These are phyloP conservation scores for Schizotus pectinicornis DNA, from an alignment of 2,888 invertebrate genomes.

Conservation along the genomic window DNA sequence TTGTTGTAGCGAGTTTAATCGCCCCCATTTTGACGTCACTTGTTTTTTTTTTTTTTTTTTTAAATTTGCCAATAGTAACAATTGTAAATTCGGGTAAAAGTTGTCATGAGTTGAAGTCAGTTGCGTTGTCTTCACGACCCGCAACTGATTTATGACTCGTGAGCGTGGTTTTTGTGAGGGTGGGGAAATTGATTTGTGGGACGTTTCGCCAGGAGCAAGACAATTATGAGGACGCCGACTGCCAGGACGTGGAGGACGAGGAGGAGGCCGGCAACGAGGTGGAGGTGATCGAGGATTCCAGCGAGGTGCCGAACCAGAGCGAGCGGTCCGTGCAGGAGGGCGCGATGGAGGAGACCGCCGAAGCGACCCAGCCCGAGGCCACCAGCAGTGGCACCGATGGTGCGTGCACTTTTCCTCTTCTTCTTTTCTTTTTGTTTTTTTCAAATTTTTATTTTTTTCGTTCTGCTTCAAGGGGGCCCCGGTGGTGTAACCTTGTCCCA, in stretches of 20 bases:
- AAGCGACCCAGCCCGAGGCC: slow-evolving; percentile 66
- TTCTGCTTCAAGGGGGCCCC: slow-evolving; percentile 34
- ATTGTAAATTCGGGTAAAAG: too few species aligned
- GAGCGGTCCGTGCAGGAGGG: slow-evolving; percentile 48
- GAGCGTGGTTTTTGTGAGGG: neutral
- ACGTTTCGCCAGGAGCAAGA: slow-evolving; percentile 58
- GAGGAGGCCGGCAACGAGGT: slow-evolving; percentile 61
- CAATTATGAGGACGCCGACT: slow-evolving; percentile 63
- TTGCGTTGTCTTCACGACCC: too few species aligned
- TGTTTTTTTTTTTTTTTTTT: too few species aligned
- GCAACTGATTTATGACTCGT: slow-evolving; percentile 3
- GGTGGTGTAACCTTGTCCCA: slow-evolving; percentile 51
- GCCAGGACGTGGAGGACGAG: slow-evolving; percentile 60
- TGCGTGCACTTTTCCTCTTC: slow-evolving; percentile 43
- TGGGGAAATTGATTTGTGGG: slow-evolving; percentile 3
- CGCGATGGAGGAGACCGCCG: slow-evolving; percentile 58
- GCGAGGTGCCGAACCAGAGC: slow-evolving; percentile 69
- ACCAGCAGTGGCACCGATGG: slow-evolving; percentile 79
- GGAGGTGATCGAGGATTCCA: slow-evolving; percentile 68
- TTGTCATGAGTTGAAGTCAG: too few species aligned
- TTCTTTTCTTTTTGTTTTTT: slow-evolving; percentile 2
- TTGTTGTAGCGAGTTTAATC: too few species aligned
- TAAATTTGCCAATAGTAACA: too few species aligned
- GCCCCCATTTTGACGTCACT: too few species aligned
- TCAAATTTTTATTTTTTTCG: slow-evolving; percentile 8